Evolutionary conservation across 1,140 invertebrate genomes (phyloP), one percentile per base, ranked within the genome.

Genomic region (Cryptotermes secundus): DNA sequence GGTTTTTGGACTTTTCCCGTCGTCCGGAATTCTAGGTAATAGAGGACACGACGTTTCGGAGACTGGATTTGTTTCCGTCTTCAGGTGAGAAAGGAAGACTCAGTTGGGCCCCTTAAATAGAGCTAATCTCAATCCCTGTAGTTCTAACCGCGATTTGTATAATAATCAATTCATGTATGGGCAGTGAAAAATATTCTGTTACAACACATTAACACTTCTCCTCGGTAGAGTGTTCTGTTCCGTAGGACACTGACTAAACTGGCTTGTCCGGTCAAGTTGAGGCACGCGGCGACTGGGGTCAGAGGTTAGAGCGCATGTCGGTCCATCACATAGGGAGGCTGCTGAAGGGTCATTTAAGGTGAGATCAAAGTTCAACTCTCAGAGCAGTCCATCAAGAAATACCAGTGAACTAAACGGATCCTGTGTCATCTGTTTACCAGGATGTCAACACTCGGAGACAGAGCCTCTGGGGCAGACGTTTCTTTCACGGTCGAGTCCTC

Each of bases 321-420:
- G 59, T 72, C 59, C 59, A 72, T 72, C 59, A 72, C 59, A 31
- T n/a, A 4, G n/a, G 59, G 59, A 72, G 59, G 59, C 59, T 72
- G 59, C 14, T 49, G 59, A 59, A n/a, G 19, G 53, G 53, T 59
- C 53, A 59, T 72, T 16, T 31, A 31, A 72, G 59, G 26, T 31
- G 7, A 72, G 59, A 14, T 72, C 59, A 72, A 72, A 72, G 59
- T 72, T 72, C 59, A 31, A n/a, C 59, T 31, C 59, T 31, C 14
- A 14, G 26, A 31, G 59, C 59, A 14, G 59, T 72, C 59, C 4
- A 72, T 72, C 59, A 72, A n/a, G 59, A 72, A 72, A 72, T 72
- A n/a, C 59, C 59, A 31, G 59, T n/a, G n/a, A 72, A 14, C 6
- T 72, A 72, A 65, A 22, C n/a, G 59, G n/a, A 12, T 72, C 9